Base-by-base conservation (phyloP, 2,797 vertebrate species). In the Hydrolagus colliei region DNA sequence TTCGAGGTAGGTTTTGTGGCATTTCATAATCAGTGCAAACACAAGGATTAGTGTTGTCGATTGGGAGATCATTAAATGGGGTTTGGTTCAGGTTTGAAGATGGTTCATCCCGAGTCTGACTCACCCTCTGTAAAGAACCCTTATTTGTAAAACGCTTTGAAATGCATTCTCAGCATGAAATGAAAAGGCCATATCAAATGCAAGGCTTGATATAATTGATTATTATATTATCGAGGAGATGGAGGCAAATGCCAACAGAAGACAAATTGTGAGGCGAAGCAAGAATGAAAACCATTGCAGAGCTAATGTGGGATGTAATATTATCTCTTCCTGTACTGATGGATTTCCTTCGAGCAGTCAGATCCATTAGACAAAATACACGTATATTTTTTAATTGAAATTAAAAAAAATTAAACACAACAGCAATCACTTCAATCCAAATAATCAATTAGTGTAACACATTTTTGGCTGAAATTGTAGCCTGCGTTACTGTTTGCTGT, bases 361-460 rank as follows among this genome's bases (percentile, higher is more conserved):
- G 68, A 84, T 68, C 8, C 32, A 84, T 71, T 65, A 67, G 3
- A 41, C 27, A 68, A 52, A 67, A 8, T 16, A 18, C 68, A 68
- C 22, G 18, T 82, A 2, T 16, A 27, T 35, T 82, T 27, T 82
- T 65, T 14, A 32, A 82, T 82, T 52, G 41, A 52, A 41, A 65
- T 82, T 5, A 35, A 10, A 82, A 75, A 68, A 68, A 6, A 82
- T 82, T 52, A 52, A 52, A 52, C 0, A 52, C 12, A 68, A 68
- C 35, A 9, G 2, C 27, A 82, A 68, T 68, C 63, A 14, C 35
- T 82, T 82, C 68, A 82, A 82, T 82, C 79, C 61, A 68, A 82
- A 20, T 82, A 32, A 11, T 82, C 1, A 82, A 20, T 82, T 82
- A 68, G 13, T 41, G 9, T 27, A 84, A 68, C 68, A 65, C 68